phyloP scores from a whole-genome alignment of 2,113 vertebrate genomes.

The Aegithalos caudatus region DNA sequence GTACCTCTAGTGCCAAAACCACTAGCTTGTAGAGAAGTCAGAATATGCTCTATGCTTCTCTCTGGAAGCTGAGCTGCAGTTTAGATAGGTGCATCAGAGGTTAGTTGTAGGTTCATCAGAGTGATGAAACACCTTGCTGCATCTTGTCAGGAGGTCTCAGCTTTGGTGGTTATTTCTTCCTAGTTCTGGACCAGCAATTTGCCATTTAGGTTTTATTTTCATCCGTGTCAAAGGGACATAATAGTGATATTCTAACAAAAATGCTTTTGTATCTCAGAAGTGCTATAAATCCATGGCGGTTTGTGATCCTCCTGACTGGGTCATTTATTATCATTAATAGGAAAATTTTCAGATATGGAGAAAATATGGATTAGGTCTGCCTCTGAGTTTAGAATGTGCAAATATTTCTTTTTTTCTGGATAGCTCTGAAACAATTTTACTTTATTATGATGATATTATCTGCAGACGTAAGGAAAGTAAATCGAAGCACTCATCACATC shows the following conservation, averaged over 20 bases:
- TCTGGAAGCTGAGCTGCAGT: neutral
- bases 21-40: neutral
- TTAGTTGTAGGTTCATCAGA: neutral
- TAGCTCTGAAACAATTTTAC: neutral
- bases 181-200: neutral
- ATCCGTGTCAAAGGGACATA: fast-evolving
- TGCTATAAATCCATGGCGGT: neutral
- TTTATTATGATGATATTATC: neutral
- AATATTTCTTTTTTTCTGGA: neutral
- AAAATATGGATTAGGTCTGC: neutral
- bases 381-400: neutral
- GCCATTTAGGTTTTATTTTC: neutral
- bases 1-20: neutral
- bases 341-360: neutral
- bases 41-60: neutral
- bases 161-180: neutral
- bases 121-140: neutral
- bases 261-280: neutral
- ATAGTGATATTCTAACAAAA: neutral
- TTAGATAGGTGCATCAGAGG: neutral
- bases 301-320: neutral
- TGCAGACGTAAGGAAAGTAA: neutral
- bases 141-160: neutral
- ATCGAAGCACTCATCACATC: neutral
- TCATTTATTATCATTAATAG: neutral